Percentiles rank a stretch among this genome's conserved stretches.
These are phyloP conservation scores for Pimpla rufipes DNA, from an alignment of 2,888 invertebrate genomes.

Conservation along the genomic window DNA sequence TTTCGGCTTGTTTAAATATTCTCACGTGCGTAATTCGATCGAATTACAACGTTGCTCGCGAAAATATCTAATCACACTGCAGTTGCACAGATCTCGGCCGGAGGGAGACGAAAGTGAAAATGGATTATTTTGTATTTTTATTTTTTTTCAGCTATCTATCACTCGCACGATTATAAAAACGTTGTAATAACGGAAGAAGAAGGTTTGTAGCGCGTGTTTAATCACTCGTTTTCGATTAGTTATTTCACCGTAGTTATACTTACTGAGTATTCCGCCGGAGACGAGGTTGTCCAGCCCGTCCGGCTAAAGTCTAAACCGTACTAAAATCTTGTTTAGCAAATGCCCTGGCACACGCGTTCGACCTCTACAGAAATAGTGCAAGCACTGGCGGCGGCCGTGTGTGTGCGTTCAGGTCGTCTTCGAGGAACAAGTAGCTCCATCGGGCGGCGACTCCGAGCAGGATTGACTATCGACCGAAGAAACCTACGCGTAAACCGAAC, in stretches of 20 bases:
- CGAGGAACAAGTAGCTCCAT: constrained; percentile 57
- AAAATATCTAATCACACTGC: neutral
- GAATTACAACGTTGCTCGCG: neutral
- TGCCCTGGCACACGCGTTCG: constrained; percentile 73
- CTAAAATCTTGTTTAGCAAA: constrained; percentile 73
- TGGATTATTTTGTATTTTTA: neutral
- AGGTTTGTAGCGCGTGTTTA: neutral
- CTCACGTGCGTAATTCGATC: neutral
- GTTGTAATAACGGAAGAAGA: neutral
- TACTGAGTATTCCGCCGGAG: constrained; percentile 67
- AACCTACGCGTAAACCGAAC: neutral
- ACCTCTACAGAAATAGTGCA: constrained; percentile 74
- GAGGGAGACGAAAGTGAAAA: neutral
- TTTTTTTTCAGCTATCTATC: neutral
- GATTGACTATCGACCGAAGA: neutral
- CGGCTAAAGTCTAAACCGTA: constrained; percentile 75
- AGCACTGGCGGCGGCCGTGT: constrained; percentile 49
- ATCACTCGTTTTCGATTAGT: constrained; percentile 16
- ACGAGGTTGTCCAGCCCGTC: constrained; percentile 69
- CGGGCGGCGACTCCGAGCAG: constrained; percentile 38
- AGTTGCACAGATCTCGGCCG: neutral
- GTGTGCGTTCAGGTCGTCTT: constrained; percentile 26
- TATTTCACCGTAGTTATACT: constrained; percentile 62
- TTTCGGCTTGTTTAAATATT: neutral
- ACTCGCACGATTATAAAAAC: constrained; percentile 3